Evolutionary conservation across 2,888 invertebrate species (phyloP), one percentile per base, ranked within the genome.

Genomic region (Teinopalpus imperialis): DNA sequence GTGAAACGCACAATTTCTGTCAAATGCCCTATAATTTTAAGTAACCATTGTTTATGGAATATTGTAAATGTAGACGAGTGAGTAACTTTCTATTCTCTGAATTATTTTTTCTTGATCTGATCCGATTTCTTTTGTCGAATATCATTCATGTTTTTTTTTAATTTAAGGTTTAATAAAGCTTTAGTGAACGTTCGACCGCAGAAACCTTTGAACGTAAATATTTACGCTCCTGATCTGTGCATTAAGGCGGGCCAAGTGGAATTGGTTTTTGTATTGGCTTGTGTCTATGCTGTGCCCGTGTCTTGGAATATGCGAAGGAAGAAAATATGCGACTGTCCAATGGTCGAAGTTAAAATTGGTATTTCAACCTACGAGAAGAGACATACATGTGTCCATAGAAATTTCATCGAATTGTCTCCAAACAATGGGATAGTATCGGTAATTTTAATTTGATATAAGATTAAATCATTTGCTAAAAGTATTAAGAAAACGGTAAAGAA

Each of bases 21-120:
- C 0, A 75, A 72, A 62, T 75, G 85, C 51, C 83, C 85, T 2
- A 70, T 87, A 3, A 83, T 83, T 52, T 62, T 88, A 41, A 87
- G 85, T 53, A 82, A 88, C 57, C 78, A 88, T 49, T 85, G 83
- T 52, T 69, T 87, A 36, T 87, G 88, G 88, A 86, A 82, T 53
- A 76, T 87, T 20, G 59, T 70, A n/a, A 87, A 88, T 48, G 67
- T 88, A 0, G 69, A 79, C 12, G 81, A 75, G 89, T 88, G 59
- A 58, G 88, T 78, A 53, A 23, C 29, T 18, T 21, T 18, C 18
- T 40, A n/a, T n/a, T n/a, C n/a, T n/a, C n/a, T n/a, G n/a, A n/a
- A n/a, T n/a, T n/a, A n/a, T n/a, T n/a, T n/a, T 18, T 30, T 18
- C 7, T 24, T 7, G 27, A 12, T 4, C 1, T 21, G 8, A 32